These are phyloP conservation scores for Lasioglossum morio DNA, from an alignment of 2,888 invertebrate species.

Conservation along the genomic window DNA sequence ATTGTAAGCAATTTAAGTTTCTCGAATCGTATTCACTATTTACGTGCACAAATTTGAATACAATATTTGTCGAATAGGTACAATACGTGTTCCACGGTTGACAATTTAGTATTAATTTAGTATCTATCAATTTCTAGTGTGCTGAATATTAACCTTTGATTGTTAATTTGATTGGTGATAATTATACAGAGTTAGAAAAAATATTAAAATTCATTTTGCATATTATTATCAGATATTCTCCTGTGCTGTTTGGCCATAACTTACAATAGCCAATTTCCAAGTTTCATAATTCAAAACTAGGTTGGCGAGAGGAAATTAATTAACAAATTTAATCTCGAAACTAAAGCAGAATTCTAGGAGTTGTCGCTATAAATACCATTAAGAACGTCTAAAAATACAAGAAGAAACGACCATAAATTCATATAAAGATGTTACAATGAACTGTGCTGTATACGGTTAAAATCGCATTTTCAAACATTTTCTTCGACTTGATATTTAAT, in stretches of 20 bases:
- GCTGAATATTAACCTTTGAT: background rate
- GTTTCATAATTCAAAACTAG: too few relatives aligned
- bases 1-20: background rate
- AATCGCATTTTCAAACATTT: background rate
- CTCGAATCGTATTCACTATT: background rate
- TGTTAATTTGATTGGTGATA: too few relatives aligned
- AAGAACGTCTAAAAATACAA: too few relatives aligned
- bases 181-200: too few relatives aligned
- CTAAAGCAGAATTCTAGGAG: background rate
- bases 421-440: too few relatives aligned
- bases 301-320: background rate
- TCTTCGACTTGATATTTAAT: background rate
- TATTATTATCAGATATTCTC: too few relatives aligned
- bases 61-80: background rate
- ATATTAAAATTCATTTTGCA: too few relatives aligned
- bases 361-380: background rate
- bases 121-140: background rate
- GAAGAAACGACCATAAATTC: too few relatives aligned
- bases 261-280: too few relatives aligned
- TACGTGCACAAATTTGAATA: background rate
- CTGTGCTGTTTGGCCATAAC: too few relatives aligned
- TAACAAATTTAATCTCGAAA: background rate
- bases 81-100: background rate
- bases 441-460: background rate
- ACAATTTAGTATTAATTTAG: background rate